A percentile compares a stretch with the other conserved stretches of the same genome.
These are phyloP conservation scores for Oxytorus armatus DNA, from an alignment of 2,888 invertebrate species.

Conservation along the genomic window DNA sequence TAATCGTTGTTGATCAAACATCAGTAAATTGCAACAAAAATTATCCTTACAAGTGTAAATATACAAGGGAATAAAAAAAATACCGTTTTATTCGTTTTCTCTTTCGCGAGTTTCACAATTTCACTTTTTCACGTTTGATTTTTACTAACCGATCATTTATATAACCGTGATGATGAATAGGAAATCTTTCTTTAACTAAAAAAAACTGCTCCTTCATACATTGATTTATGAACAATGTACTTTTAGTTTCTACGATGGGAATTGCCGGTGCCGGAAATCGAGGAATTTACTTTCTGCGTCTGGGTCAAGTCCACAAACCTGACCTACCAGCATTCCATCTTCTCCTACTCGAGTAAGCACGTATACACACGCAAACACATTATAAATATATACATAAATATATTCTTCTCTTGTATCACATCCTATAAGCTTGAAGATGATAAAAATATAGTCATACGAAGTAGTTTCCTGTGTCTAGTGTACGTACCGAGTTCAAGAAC, in stretches of 20 bases:
- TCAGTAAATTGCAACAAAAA: too few species aligned
- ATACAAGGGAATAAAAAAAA: too few species aligned
- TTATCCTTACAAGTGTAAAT: too few species aligned
- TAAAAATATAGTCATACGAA: constrained; percentile 2
- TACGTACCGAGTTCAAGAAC: constrained; percentile 26
- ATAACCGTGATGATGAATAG: too few species aligned
- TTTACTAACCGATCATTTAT: too few species aligned
- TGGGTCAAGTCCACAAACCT: constrained; percentile 86
- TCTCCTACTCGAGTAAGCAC: constrained; percentile 86
- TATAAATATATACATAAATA: not conserved
- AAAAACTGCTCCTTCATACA: too few species aligned
- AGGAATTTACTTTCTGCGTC: constrained; percentile 86
- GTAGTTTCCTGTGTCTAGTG: not conserved
- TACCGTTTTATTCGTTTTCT: too few species aligned
- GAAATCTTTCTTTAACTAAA: not conserved
- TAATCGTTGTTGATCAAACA: too few species aligned
- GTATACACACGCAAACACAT: not conserved
- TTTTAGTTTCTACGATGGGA: constrained; percentile 85
- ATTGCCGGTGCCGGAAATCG: constrained; percentile 85
- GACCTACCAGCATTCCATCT: constrained; percentile 85
- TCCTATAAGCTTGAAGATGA: not conserved
- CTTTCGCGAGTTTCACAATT: too few species aligned
- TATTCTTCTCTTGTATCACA: not conserved
- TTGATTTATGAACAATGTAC: too few species aligned
- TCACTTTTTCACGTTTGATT: too few species aligned